Percentiles rank a stretch among this genome's conserved stretches.
phyloP scores from a whole-genome alignment of 2,113 vertebrate genomes.

The Egretta garzetta region DNA sequence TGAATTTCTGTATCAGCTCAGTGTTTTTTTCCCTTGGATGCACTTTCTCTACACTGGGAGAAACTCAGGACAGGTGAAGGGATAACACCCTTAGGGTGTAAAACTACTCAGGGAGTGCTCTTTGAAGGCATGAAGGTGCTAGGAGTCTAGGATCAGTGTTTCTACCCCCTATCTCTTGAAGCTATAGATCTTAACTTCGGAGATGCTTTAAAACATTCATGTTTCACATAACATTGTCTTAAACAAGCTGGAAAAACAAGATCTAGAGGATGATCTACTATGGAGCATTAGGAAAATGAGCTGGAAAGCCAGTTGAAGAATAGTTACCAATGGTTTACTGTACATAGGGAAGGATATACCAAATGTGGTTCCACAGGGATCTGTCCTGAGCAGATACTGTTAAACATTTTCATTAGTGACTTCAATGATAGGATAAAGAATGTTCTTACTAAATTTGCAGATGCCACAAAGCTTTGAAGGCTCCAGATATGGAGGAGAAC shows the following conservation, averaged over 20 bases:
- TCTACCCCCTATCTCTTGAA: neutral
- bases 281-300: neutral
- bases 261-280: neutral
- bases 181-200: neutral
- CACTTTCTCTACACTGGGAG: neutral
- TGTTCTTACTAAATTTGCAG: neutral
- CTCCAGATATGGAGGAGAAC: neutral
- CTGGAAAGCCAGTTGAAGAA: neutral
- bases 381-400: neutral
- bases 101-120: neutral
- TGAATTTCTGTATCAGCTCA: neutral
- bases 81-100: accelerated
- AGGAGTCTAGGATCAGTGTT: neutral
- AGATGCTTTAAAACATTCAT: neutral
- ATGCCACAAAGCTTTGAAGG: neutral
- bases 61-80: neutral
- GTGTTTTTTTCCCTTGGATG: neutral
- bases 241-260: neutral
- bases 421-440: neutral
- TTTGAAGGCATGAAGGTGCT: neutral
- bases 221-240: neutral
- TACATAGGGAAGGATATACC: neutral
- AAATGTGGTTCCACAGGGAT: neutral
- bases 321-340: neutral
- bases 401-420: constrained; percentile 6